These are phyloP conservation scores for Alouatta palliata DNA, from an alignment of 2,113 vertebrate species.

Conservation along the genomic window DNA sequence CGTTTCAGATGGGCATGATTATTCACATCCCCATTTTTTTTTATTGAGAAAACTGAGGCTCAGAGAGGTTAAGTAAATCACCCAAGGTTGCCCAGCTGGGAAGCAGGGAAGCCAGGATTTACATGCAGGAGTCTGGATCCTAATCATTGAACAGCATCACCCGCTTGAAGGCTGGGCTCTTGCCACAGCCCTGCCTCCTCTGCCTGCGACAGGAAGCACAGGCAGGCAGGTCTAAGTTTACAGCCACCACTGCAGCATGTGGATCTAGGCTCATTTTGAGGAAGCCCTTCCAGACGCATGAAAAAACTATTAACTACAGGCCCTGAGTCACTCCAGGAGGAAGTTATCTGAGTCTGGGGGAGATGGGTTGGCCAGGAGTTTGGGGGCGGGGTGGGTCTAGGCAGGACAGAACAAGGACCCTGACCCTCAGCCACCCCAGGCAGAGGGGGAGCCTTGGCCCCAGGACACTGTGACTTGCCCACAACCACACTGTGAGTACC, in stretches of 20 bases:
- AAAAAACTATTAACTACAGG: conserved; percentile 27
- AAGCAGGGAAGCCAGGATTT: background rate
- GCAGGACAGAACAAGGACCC: background rate
- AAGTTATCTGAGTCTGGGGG: background rate
- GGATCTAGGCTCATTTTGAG: conserved; percentile 27
- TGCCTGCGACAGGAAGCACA: background rate
- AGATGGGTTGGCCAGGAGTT: background rate
- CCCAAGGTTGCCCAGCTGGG: background rate
- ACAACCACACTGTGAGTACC: background rate
- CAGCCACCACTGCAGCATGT: background rate
- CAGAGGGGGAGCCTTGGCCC: background rate
- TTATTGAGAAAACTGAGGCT: background rate
- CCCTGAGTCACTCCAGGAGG: conserved; percentile 20
- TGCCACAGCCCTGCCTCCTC: background rate
- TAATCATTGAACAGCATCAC: fast-evolving
- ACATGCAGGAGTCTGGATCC: background rate
- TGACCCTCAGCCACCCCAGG: background rate
- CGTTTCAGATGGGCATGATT: background rate
- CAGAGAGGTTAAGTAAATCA: background rate
- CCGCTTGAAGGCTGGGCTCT: background rate
- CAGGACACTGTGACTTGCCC: background rate
- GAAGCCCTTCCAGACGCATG: conserved; percentile 42
- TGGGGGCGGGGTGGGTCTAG: background rate
- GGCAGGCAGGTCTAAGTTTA: background rate
- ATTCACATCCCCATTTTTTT: background rate